These are phyloP conservation scores for Moxostoma hubbsi DNA, from an alignment of 2,797 vertebrate species.

Conservation along the genomic window DNA sequence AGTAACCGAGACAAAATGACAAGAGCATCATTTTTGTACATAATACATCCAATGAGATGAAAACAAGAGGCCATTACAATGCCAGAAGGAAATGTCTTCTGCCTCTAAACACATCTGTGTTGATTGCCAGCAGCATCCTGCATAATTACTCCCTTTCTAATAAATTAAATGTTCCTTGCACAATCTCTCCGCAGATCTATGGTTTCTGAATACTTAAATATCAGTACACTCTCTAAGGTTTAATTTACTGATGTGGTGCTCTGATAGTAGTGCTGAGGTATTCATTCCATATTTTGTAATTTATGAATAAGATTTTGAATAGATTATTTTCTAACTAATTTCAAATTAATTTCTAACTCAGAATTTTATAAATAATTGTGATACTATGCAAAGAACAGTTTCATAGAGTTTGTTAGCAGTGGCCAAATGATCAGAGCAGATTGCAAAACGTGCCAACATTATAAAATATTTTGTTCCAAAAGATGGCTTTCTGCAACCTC, in stretches of 20 bases:
- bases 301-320: neutral
- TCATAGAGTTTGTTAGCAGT: too few species aligned
- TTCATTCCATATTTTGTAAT: neutral
- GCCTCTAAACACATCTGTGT: neutral
- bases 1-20: slow-evolving; percentile 8
- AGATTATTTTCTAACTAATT: neutral
- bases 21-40: slow-evolving; percentile 16
- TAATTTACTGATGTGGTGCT: neutral
- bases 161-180: slow-evolving; percentile 64
- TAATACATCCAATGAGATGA: slow-evolving; percentile 8
- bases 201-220: slow-evolving; percentile 42
- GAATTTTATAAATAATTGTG: too few species aligned
- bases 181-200: slow-evolving; percentile 49
- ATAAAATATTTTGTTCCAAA: too few species aligned
- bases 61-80: slow-evolving; percentile 16
- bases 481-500: too few species aligned
- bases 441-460: too few species aligned
- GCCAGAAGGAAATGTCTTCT: slow-evolving; percentile 5
- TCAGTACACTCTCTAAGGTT: neutral
- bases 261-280: neutral
- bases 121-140: slow-evolving; percentile 58
- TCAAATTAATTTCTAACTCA: too few species aligned
- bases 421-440: too few species aligned
- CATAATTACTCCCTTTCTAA: slow-evolving; percentile 64
- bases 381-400: too few species aligned